Base-by-base conservation (phyloP, 2,113 vertebrate genomes). In the Python bivittatus region DNA sequence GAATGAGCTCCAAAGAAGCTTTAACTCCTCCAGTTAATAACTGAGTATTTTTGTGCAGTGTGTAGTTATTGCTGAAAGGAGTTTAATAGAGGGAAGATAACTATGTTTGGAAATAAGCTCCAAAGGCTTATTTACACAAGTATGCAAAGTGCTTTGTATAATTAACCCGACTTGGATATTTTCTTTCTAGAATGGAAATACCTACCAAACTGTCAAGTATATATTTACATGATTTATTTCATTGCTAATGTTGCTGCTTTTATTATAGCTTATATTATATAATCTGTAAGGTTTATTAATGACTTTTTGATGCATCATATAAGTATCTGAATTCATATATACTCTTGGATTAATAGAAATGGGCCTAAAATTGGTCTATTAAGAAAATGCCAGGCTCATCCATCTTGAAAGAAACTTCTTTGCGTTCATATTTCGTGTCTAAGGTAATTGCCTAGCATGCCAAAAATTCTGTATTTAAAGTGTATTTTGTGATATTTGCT, bases 371-470 rank as follows among this genome's bases (percentile, higher is more conserved):
- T 29, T 53, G 8, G 20, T 68, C 20, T 33, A 12, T 27, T n/a
- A 20, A 53, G 25, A 54, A n/a, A 33, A 29, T 72, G 64, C 33
- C 53, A 12, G 9, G 10, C 8, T 22, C n/a, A 52, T 87, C 15
- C 25, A 7, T 29, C 7, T 64, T 25, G 20, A 54, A 52, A 25
- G 38, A 61, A 61, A 27, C 23, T 27, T 48, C 44, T 27, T 15
- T 60, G n/a, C 56, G 29, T 56, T 87, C 52, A 15, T 29, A 29
- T 57, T 87, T 56, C 57, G 8, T 87, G 20, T 22, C 27, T n/a
- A 0, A 0, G 38, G 44, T 84, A 5, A 20, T 0, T 90, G 44
- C 60, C n/a, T 93, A 88, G 3, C 0, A 0, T 33, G 38, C 33
- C 17, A 42, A 79, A 68, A 79, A 22, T 6, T 48, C 48, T 48